Base-by-base conservation (phyloP, 2,113 vertebrate species). In the Strix uralensis region DNA sequence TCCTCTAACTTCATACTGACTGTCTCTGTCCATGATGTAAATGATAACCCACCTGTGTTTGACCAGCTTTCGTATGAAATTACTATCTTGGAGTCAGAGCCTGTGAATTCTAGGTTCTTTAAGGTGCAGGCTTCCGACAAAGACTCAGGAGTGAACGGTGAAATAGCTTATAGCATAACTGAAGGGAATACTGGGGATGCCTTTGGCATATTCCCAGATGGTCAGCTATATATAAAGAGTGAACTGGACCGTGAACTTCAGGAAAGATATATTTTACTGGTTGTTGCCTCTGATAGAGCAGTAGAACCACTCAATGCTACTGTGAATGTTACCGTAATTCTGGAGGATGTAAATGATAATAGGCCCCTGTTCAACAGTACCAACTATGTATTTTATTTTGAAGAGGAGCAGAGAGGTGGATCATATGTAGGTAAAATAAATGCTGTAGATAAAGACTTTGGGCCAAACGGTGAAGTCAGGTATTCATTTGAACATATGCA, bases 171-270 rank as follows among this genome's bases (percentile, higher is more conserved):
- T 55, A 98, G 98, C 83, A 99, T 99, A 69, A 97, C 92, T n/a
- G 98, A 98, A 82, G 99, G 99, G 79, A 99, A 99, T 96, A 96
- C 96, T 2, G 99, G 99, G 47, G 98, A 99, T 34, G 98, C 98
- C 94, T 99, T 99, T 97, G 99, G 99, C 54, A 98, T 99, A 96
- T 99, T 99, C 81, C 99, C 99, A 34, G 99, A 99, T 55, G 99
- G 99, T 5, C 99, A 99, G 87, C 81, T 99, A 94, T 99, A 99
- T 88, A 99, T 99, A 90, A 99, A 99, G 93, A 98, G 98, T 66
- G 99, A 99, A 96, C 98, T 99, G 97, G 99, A 99, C 98, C 98
- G 99, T 91, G 99, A 99, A 95, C 97, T 99, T 63, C 99, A 99
- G 89, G 99, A 99, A 95, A 98, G 98, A 66, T 99, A 99, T 5